Evolutionary conservation across 2,797 vertebrate species (phyloP).

Genomic region (Telmatherina bonti): DNA sequence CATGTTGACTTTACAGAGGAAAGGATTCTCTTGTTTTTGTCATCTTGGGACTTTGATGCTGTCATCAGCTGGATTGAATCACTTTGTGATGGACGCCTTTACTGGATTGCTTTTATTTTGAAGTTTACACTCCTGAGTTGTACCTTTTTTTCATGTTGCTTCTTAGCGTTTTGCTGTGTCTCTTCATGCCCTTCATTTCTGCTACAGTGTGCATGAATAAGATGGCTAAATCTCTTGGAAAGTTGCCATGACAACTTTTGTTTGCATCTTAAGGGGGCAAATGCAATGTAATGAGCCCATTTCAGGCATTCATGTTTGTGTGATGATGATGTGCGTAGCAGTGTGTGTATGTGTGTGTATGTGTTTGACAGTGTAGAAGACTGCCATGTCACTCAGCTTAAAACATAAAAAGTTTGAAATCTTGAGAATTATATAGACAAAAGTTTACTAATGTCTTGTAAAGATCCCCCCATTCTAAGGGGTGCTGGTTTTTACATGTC

Average conservation of each 20-base stretch:
- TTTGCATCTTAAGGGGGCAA: conserved; percentile 50
- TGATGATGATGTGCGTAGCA: not conserved
- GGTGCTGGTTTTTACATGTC: conserved; percentile 49
- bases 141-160: conserved; percentile 32
- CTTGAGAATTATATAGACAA: conserved; percentile 36
- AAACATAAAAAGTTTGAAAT: conserved; percentile 51
- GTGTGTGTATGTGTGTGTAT: conserved; percentile 19
- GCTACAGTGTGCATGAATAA: conserved; percentile 12
- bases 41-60: conserved; percentile 2
- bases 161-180: conserved; percentile 36
- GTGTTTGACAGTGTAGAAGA: conserved; percentile 15
- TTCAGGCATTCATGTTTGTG: conserved; percentile 42
- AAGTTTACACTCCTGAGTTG: conserved; percentile 17
- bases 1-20: conserved; percentile 19
- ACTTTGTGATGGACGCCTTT: conserved; percentile 17
- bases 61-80: conserved; percentile 21
- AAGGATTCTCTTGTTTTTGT: conserved; percentile 25
- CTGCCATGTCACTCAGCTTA: conserved; percentile 39
- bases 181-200: conserved; percentile 59
- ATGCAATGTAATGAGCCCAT: conserved; percentile 6
- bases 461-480: conserved; percentile 40
- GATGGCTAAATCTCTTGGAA: conserved; percentile 41
- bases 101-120: conserved; percentile 17
- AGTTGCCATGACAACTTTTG: conserved; percentile 74
- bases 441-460: conserved; percentile 42